Percentiles rank a stretch among this genome's conserved stretches.
These are phyloP conservation scores for Furcula furcula DNA, from an alignment of 2,888 invertebrate species.

Conservation along the genomic window DNA sequence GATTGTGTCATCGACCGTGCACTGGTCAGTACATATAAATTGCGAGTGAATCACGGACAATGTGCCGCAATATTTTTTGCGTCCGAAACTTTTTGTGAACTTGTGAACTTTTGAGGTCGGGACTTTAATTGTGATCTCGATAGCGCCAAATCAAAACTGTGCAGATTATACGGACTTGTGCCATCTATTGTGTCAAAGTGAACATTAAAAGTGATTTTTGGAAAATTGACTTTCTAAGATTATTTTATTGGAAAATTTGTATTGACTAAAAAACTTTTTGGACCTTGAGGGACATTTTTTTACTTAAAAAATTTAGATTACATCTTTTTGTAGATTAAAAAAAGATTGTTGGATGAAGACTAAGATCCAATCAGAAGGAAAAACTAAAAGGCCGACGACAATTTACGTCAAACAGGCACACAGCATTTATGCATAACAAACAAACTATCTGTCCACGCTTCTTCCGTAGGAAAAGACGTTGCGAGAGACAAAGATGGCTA, in stretches of 20 bases:
- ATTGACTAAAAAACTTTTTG: slow-evolving; percentile 10
- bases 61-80: slow-evolving; percentile 55
- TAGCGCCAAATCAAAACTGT: slow-evolving; percentile 58
- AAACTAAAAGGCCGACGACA: slow-evolving; percentile 34
- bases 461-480: slow-evolving; percentile 67
- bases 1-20: slow-evolving; percentile 75
- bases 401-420: slow-evolving; percentile 43
- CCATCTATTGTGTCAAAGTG: slow-evolving; percentile 56
- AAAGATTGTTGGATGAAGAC: background rate
- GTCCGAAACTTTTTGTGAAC: slow-evolving; percentile 66
- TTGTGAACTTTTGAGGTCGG: slow-evolving; percentile 59
- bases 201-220: slow-evolving; percentile 39
- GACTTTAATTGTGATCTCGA: slow-evolving; percentile 47
- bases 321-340: too few species aligned
- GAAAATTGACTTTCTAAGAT: slow-evolving; percentile 19
- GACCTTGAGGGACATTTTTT: slow-evolving; percentile 3
- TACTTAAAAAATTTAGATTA: background rate
- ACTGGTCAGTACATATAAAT: slow-evolving; percentile 64
- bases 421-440: slow-evolving; percentile 75
- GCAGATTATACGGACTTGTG: slow-evolving; percentile 39
- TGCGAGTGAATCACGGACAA: slow-evolving; percentile 70
- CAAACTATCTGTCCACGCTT: slow-evolving; percentile 71
- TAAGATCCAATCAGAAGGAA: slow-evolving; percentile 14
- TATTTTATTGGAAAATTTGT: slow-evolving; percentile 27
- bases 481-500: slow-evolving; percentile 74